Percentiles rank a stretch among this genome's conserved stretches.
These are phyloP conservation scores for Drosophila crucigera DNA, from an alignment of 2,888 invertebrate species.

Conservation along the genomic window DNA sequence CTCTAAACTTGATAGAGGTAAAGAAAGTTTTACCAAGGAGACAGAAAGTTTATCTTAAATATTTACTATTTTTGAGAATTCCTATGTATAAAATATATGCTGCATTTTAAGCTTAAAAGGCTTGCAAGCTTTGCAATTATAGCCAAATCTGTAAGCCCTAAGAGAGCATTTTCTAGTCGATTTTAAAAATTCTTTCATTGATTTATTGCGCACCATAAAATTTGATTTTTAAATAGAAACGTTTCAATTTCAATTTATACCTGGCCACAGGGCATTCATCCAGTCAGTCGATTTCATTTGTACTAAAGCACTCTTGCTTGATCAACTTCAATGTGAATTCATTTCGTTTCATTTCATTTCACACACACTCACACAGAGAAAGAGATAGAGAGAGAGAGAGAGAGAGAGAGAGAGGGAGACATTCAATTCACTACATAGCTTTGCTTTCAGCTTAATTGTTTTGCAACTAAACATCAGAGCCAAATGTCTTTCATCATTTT, in stretches of 20 bases:
- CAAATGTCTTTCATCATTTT: slow-evolving; percentile 73
- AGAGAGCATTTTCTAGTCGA: neutral
- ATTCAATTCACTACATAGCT: slow-evolving; percentile 65
- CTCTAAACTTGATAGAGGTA: neutral
- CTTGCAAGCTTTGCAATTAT: neutral
- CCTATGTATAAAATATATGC: neutral
- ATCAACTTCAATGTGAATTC: slow-evolving; percentile 45
- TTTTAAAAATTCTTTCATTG: neutral
- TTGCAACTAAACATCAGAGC: slow-evolving; percentile 76
- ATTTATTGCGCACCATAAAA: neutral
- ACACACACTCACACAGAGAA: slow-evolving; percentile 29
- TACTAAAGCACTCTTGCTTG: slow-evolving; percentile 12
- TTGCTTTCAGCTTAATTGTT: slow-evolving; percentile 80
- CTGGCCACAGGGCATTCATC: slow-evolving; percentile 18
- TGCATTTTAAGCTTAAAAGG: neutral
- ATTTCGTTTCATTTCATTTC: slow-evolving; percentile 59
- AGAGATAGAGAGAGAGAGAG: slow-evolving; percentile 15
- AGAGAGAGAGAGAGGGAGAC: slow-evolving; percentile 25
- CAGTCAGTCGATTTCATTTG: slow-evolving; percentile 19
- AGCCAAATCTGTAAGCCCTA: neutral
- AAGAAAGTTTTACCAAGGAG: neutral
- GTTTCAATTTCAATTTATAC: neutral
- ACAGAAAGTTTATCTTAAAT: neutral
- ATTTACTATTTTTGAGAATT: neutral
- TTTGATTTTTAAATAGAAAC: neutral